phyloP scores from a whole-genome alignment of 2,113 vertebrate species.

The Thermophis baileyi region DNA sequence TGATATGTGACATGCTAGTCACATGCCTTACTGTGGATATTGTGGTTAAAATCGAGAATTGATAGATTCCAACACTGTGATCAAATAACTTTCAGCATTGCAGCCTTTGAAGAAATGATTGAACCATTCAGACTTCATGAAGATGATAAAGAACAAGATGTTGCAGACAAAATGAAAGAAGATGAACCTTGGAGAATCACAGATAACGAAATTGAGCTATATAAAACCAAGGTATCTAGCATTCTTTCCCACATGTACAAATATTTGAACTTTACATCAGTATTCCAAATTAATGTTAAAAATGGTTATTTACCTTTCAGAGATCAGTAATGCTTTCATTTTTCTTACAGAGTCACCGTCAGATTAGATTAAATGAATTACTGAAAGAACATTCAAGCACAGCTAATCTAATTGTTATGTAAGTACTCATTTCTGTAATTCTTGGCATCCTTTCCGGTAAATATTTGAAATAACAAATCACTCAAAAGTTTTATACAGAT shows the following conservation, averaged over 20 bases:
- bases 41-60: neutral
- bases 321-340: neutral
- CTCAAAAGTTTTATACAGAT: neutral
- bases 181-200: conserved; percentile 97
- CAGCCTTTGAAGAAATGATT: conserved; percentile 90
- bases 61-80: neutral
- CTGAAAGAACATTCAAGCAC: conserved; percentile 90
- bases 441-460: neutral
- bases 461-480: neutral
- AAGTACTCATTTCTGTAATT: conserved; percentile 63
- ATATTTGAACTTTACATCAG: neutral
- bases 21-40: neutral
- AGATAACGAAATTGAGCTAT: conserved; percentile 95
- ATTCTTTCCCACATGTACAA: neutral
- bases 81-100: conserved; percentile 67
- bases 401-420: conserved; percentile 98
- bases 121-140: conserved; percentile 93
- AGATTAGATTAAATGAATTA: conserved; percentile 94
- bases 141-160: conserved; percentile 94
- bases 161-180: conserved; percentile 91
- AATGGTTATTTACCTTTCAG: neutral
- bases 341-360: conserved; percentile 83
- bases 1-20: neutral
- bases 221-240: conserved; percentile 86
- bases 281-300: neutral